A percentile compares a stretch with the other conserved stretches of the same genome.
Evolutionary conservation across 2,888 invertebrate genomes (phyloP).

Genomic region (Cantharis lateralis): DNA sequence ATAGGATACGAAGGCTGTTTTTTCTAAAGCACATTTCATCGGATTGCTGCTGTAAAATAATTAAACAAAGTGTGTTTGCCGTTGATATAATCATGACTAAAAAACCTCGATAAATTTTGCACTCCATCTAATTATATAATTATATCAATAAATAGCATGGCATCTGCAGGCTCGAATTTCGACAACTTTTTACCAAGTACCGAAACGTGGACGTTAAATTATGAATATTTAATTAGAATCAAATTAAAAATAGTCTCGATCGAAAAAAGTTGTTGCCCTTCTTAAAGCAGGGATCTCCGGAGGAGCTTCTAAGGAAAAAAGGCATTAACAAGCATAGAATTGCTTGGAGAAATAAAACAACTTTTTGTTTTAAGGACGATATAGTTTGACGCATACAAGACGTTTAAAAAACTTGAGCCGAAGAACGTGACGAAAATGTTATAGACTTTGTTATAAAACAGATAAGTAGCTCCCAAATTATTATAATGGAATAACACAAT

Average conservation of each 20-base stretch:
- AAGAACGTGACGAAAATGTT: conserved; percentile 10
- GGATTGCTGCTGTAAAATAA: conserved; percentile 11
- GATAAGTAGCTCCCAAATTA: conserved; percentile 4
- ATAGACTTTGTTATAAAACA: conserved; percentile 8
- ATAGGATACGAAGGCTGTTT: not conserved
- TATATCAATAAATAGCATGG: conserved; percentile 18
- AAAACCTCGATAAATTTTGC: conserved; percentile 13
- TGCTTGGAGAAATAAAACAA: not conserved
- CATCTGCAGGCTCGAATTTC: conserved; percentile 11
- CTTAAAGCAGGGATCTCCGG: not conserved
- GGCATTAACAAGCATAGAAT: not conserved
- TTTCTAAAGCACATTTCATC: conserved; percentile 13
- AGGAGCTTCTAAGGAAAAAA: not conserved
- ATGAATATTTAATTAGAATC: not conserved
- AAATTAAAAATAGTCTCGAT: not conserved
- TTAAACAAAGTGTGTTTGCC: conserved; percentile 15
- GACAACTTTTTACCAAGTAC: not conserved
- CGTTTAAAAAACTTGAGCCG: conserved; percentile 4
- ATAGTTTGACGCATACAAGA: not conserved
- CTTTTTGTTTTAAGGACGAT: not conserved
- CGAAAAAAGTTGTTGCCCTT: not conserved
- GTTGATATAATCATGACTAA: conserved; percentile 14
- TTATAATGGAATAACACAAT: not conserved
- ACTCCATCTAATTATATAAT: conserved; percentile 12
- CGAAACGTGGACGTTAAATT: not conserved